phyloP scores from a whole-genome alignment of 1,140 invertebrate species.

The Pseudomyrmex gracilis region DNA sequence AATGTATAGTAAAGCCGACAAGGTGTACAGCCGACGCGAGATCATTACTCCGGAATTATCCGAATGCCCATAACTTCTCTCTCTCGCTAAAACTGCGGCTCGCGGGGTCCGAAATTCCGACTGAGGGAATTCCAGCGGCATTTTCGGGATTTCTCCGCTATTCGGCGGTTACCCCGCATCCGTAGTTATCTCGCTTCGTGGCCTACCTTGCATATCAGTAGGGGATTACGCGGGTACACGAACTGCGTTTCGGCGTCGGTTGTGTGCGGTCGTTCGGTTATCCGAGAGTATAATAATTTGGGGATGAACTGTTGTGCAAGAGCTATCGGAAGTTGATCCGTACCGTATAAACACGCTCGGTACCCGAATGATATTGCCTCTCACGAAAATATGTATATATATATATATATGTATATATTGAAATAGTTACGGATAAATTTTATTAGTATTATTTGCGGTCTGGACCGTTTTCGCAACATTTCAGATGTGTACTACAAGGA shows the following conservation, averaged over 20 bases:
- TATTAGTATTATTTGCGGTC: neutral
- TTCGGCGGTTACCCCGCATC: slow-evolving; percentile 32
- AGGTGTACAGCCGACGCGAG: slow-evolving; percentile 51
- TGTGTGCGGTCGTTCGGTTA: slow-evolving; percentile 27
- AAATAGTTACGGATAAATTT: slow-evolving; percentile 13
- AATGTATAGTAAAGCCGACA: slow-evolving; percentile 24
- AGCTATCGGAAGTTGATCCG: slow-evolving; percentile 13
- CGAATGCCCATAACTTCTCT: slow-evolving; percentile 60
- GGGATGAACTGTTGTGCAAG: slow-evolving; percentile 30
- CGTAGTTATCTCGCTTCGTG: slow-evolving; percentile 56
- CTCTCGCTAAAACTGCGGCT: slow-evolving; percentile 53
- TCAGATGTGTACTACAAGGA: neutral
- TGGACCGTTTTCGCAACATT: neutral
- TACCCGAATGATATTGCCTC: neutral
- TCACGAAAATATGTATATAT: too few species aligned
- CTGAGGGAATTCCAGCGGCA: slow-evolving; percentile 60
- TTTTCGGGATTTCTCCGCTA: slow-evolving; percentile 68
- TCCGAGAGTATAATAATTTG: slow-evolving; percentile 58
- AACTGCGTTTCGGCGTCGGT: slow-evolving; percentile 14
- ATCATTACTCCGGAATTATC: slow-evolving; percentile 60
- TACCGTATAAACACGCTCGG: neutral
- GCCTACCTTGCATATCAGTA: slow-evolving; percentile 63
- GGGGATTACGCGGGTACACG: slow-evolving; percentile 66
- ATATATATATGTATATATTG: slow-evolving; percentile 8
- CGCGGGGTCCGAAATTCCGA: slow-evolving; percentile 41